Evolutionary conservation across 2,888 invertebrate species (phyloP).

Genomic region (Horisme vitalbata): DNA sequence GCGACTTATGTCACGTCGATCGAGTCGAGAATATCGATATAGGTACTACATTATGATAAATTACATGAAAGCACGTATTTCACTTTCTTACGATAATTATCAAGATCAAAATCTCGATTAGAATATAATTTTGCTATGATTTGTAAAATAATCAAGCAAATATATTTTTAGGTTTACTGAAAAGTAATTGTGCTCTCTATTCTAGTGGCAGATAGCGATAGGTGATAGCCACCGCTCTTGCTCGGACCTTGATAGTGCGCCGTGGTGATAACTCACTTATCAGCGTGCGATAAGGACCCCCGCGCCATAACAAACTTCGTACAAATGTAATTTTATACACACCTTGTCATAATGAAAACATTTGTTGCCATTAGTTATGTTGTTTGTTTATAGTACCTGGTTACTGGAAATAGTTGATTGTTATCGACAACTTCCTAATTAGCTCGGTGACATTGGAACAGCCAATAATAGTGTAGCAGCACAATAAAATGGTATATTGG

Average conservation of each 20-base stretch:
- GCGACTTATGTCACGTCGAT: constrained; percentile 6
- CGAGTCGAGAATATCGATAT: not conserved
- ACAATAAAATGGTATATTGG: constrained; percentile 1
- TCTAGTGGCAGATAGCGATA: constrained; percentile 36
- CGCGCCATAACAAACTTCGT: constrained; percentile 47
- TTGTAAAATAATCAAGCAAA: too few species aligned
- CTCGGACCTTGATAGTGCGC: constrained; percentile 54
- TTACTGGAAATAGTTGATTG: constrained; percentile 23
- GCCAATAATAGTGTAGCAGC: constrained; percentile 3
- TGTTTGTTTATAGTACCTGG: constrained; percentile 4
- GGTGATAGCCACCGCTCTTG: constrained; percentile 39
- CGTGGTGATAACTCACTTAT: constrained; percentile 50
- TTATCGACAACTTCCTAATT: constrained; percentile 29
- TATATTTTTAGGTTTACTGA: too few species aligned
- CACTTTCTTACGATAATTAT: too few species aligned
- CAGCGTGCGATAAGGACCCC: constrained; percentile 50
- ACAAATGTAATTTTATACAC: constrained; percentile 31
- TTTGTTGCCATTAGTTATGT: not conserved
- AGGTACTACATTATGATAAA: too few species aligned
- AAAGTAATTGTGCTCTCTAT: constrained; percentile 26
- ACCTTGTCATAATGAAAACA: constrained; percentile 9
- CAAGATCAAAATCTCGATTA: too few species aligned
- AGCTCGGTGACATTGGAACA: constrained; percentile 22
- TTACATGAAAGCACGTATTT: constrained; percentile 1
- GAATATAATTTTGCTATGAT: too few species aligned